These are phyloP conservation scores for Microctonus hyperodae DNA, from an alignment of 2,888 invertebrate species.

Conservation along the genomic window DNA sequence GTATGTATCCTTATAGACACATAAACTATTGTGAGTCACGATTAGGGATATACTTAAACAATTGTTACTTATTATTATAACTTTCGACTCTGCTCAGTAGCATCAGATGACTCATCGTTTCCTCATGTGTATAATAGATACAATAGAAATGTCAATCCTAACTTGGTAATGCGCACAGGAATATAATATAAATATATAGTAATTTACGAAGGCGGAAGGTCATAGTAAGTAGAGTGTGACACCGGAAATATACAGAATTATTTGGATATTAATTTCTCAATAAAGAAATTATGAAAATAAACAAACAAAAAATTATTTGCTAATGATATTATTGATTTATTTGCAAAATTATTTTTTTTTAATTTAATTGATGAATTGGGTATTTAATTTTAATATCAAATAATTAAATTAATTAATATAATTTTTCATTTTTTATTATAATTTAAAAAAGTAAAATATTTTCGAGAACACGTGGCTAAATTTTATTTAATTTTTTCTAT, in stretches of 20 bases:
- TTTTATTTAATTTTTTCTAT: no score
- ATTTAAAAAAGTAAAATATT: no score
- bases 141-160: constrained; percentile 2
- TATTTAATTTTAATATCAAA: background rate
- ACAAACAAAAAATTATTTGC: background rate
- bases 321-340: no score
- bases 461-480: no score
- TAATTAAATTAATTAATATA: no score
- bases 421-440: no score
- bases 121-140: constrained; percentile 1
- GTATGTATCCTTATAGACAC: background rate
- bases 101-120: constrained; percentile 3
- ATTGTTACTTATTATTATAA: background rate
- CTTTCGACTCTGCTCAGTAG: background rate
- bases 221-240: constrained; percentile 18
- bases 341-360: no score
- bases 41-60: constrained; percentile 4
- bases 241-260: constrained; percentile 1
- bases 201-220: background rate
- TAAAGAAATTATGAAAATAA: background rate
- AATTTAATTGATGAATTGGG: background rate
- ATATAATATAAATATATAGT: background rate
- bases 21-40: background rate
- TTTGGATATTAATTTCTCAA: background rate
- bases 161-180: background rate